Base-by-base conservation (phyloP, 2,888 invertebrate species). In the Habroteleia sp. region DNA sequence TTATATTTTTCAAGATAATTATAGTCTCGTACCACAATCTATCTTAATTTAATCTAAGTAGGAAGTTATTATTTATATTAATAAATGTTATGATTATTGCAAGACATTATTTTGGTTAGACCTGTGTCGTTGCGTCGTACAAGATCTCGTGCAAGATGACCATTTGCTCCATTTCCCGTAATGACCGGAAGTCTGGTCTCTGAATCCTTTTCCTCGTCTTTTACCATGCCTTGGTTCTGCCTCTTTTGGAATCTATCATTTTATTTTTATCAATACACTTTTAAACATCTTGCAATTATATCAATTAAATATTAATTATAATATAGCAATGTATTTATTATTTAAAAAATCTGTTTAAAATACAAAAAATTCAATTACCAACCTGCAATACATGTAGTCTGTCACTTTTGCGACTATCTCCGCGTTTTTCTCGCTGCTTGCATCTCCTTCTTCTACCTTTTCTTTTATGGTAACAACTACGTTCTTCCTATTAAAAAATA, bases 161-260 rank as follows among this genome's bases (percentile, higher is more conserved):
- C 97, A 97, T 20, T 92, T 90, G 29, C 94, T 93, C 97, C 97
- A 97, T 78, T 92, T 91, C 0, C 93, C 92, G 83, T 93, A 95
- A 7, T 93, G 90, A 17, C 78, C 80, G 33, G 81, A 76, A 60
- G 74, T 68, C 65, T 82, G 84, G 56, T 84, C 84, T 44, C 81
- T 77, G 68, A 73, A 58, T 66, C 79, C 81, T 63, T 82, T 82
- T 7, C 81, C 82, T 50, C 83, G 86, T 80, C 81, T 83, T 80
- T 87, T 87, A 52, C 82, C 77, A 78, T 86, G 82, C 82, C 88
- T 80, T 68, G 87, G 82, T 80, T 87, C 76, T 66, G 84, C 88
- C 85, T 90, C 83, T 84, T 87, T 81, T 66, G 85, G 83, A 86
- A 89, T 76, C 90, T 86, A 66, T 81, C 31, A 68, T 14, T 33